These are phyloP conservation scores for Cyprinodon diabolis DNA, from an alignment of 2,797 vertebrate genomes.

Conservation along the genomic window DNA sequence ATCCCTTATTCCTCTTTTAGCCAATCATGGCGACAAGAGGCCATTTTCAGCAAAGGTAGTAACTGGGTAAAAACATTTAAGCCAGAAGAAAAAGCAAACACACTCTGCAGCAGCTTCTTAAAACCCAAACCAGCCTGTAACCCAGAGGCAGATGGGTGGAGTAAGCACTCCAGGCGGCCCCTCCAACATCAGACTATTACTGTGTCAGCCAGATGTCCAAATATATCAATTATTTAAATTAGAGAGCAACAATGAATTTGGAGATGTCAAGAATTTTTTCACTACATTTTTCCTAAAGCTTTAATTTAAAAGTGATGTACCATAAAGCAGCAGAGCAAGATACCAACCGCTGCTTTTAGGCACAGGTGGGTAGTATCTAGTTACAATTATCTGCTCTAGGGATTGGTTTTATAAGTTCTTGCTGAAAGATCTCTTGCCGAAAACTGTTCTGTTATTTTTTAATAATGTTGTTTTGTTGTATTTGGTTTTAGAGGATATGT, in stretches of 20 bases:
- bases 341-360: neutral
- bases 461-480: too few relatives aligned
- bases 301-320: neutral
- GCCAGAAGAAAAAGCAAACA: neutral
- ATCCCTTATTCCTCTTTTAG: neutral
- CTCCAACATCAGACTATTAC: neutral
- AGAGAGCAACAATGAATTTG: neutral
- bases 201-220: neutral
- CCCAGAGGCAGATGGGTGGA: neutral
- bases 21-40: neutral
- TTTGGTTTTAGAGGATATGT: too few relatives aligned
- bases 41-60: neutral
- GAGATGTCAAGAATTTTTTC: too few relatives aligned
- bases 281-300: too few relatives aligned
- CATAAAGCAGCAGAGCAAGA: neutral
- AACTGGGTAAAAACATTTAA: neutral
- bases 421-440: too few relatives aligned
- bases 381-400: too few relatives aligned
- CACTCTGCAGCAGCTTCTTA: neutral
- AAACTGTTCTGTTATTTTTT: too few relatives aligned
- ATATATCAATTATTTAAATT: neutral
- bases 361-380: too few relatives aligned
- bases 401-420: too few relatives aligned
- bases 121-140: neutral
- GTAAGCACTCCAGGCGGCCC: too few relatives aligned